phyloP scores from a whole-genome alignment of 1,140 invertebrate species.

The Sarcophaga peregrina region DNA sequence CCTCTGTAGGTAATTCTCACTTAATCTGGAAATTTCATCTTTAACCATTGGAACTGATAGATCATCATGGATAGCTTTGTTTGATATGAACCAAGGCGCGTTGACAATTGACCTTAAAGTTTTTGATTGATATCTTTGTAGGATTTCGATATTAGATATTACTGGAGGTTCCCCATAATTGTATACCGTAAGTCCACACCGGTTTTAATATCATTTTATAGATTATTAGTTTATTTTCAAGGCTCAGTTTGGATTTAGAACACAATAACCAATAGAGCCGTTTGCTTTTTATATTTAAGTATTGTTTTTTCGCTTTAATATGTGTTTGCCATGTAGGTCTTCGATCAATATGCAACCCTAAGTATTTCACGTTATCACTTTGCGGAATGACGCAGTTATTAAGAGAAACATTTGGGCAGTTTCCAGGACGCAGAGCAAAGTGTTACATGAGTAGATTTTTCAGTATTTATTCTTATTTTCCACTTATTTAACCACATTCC shows the following conservation, averaged over 20 bases:
- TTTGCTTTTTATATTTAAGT: not conserved
- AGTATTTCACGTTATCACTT: not conserved
- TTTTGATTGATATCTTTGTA: constrained; percentile 30
- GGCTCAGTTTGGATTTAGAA: constrained; percentile 17
- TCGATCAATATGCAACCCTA: constrained; percentile 3
- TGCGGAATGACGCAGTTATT: not conserved
- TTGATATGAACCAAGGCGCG: too few species aligned
- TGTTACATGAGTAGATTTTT: not conserved
- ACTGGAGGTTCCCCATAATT: not conserved
- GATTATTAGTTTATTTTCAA: too few species aligned
- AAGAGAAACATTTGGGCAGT: not conserved
- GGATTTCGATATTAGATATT: not conserved
- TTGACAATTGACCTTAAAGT: not conserved
- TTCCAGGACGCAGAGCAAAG: not conserved
- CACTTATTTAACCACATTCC: constrained; percentile 29
- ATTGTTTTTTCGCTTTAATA: not conserved
- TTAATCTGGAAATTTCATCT: not conserved
- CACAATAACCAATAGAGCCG: not conserved
- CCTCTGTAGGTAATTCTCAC: not conserved
- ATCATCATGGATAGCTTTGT: not conserved
- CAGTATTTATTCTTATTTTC: not conserved
- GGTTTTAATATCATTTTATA: constrained; percentile 24
- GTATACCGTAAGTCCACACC: not conserved
- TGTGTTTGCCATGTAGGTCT: constrained; percentile 28
- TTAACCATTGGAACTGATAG: too few species aligned